These are phyloP conservation scores for Macrobrachium rosenbergii DNA, from an alignment of 1,140 invertebrate genomes.

Conservation along the genomic window DNA sequence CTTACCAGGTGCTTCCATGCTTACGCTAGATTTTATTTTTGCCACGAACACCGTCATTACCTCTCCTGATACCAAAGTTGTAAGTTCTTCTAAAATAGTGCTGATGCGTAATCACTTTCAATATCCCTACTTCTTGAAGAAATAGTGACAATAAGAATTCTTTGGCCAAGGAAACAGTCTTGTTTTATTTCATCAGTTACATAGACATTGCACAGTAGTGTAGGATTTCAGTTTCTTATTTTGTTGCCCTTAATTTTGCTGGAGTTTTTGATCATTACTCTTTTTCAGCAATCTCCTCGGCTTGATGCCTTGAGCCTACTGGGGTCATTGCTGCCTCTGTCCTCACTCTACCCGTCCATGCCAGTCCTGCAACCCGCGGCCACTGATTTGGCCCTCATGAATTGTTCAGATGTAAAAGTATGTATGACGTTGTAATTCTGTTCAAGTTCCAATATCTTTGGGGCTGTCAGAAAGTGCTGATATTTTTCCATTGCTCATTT, in stretches of 20 bases:
- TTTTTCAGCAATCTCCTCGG: constrained; percentile 79
- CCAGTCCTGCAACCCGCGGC: constrained; percentile 85
- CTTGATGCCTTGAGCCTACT: constrained; percentile 93
- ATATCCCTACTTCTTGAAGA: neutral
- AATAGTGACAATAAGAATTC: neutral
- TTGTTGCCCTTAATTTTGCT: neutral
- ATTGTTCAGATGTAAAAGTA: constrained; percentile 85
- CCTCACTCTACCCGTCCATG: constrained; percentile 81
- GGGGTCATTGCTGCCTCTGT: constrained; percentile 86
- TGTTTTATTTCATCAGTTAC: neutral
- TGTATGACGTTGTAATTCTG: neutral
- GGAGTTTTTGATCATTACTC: constrained; percentile 51
- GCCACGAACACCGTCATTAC: constrained; percentile 89
- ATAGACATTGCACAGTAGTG: neutral
- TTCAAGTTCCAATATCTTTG: neutral
- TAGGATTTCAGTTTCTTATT: too few species aligned
- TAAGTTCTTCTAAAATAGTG: constrained; percentile 68
- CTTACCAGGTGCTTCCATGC: constrained; percentile 87
- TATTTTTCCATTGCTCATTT: neutral
- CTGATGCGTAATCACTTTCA: neutral
- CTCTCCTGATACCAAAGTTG: constrained; percentile 82
- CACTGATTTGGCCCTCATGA: constrained; percentile 78
- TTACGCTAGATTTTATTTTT: constrained; percentile 91
- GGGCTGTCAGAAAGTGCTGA: neutral
- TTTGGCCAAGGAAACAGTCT: neutral